A percentile compares a stretch with the other conserved stretches of the same genome.
Conservation (phyloP, 2,888 invertebrate species). For the Odontothrips loti region DNA sequence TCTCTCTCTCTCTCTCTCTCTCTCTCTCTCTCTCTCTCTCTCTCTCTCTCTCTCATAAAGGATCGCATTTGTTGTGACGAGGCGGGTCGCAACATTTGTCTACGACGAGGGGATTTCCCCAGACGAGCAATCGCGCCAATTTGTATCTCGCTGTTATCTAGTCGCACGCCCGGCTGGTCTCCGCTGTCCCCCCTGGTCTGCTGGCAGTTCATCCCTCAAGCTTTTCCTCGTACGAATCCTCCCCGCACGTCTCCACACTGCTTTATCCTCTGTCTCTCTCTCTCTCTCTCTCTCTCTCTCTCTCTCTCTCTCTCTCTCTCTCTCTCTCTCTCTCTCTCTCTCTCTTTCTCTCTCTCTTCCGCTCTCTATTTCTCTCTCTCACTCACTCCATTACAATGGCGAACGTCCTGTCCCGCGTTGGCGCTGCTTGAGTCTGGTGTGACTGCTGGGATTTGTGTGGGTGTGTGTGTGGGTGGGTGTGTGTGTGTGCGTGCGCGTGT, state of each 20-base stretch:
- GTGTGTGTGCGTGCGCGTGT: no score
- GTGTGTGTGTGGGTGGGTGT: no score
- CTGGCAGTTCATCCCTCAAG: neutral
- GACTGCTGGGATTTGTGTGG: no score
- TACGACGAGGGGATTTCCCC: neutral
- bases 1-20: no score
- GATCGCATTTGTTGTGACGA: no score
- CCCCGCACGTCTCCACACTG: neutral
- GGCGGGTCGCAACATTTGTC: neutral
- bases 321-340: neutral
- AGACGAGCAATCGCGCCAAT: constrained; percentile 5
- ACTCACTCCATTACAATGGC: no score
- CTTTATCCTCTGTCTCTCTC: neutral
- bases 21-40: no score
- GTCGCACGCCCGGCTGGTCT: no score
- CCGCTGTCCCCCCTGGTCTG: neutral
- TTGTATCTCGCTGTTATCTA: neutral
- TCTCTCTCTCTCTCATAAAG: no score
- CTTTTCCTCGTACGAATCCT: neutral
- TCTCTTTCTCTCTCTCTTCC: neutral
- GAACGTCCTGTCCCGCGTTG: no score
- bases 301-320: neutral
- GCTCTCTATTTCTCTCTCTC: no score
- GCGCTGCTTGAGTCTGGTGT: no score
- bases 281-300: neutral